phyloP scores from a whole-genome alignment of 2,888 invertebrate genomes.

The Deilephila porcellus region DNA sequence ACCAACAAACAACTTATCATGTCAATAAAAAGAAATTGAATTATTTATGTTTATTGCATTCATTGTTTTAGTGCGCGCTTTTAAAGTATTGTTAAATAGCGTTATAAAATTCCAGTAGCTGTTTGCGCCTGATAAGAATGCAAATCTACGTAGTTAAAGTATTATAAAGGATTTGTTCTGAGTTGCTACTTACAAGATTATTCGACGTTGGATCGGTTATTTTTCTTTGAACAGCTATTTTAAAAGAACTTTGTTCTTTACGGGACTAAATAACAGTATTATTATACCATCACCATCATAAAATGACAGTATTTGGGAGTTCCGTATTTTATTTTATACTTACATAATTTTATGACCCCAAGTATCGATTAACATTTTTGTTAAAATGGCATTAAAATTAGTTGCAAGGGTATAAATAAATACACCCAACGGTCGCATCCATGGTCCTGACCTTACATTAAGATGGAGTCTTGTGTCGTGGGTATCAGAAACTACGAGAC shows the following conservation, averaged over 20 bases:
- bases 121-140: neutral
- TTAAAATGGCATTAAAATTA: too few species aligned
- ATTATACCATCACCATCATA: too few species aligned
- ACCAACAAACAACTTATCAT: neutral
- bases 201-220: neutral
- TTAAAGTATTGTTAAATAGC: neutral
- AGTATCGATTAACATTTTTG: too few species aligned
- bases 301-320: too few species aligned
- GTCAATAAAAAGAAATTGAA: neutral
- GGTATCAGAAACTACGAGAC: too few species aligned
- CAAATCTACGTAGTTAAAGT: neutral
- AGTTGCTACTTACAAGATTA: neutral
- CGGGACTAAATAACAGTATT: neutral
- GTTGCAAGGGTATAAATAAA: too few species aligned
- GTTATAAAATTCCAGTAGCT: constrained; percentile 12
- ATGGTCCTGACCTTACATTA: too few species aligned
- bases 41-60: neutral
- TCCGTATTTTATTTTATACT: too few species aligned
- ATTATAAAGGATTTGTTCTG: constrained; percentile 3
- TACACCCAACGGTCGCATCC: too few species aligned
- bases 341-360: too few species aligned
- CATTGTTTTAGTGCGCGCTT: neutral
- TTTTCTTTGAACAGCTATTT: neutral
- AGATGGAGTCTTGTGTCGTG: too few species aligned
- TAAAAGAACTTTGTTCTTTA: neutral